A percentile compares a stretch with the other conserved stretches of the same genome.
phyloP scores from a whole-genome alignment of 2,888 invertebrate species.

The Phortica okadai region DNA sequence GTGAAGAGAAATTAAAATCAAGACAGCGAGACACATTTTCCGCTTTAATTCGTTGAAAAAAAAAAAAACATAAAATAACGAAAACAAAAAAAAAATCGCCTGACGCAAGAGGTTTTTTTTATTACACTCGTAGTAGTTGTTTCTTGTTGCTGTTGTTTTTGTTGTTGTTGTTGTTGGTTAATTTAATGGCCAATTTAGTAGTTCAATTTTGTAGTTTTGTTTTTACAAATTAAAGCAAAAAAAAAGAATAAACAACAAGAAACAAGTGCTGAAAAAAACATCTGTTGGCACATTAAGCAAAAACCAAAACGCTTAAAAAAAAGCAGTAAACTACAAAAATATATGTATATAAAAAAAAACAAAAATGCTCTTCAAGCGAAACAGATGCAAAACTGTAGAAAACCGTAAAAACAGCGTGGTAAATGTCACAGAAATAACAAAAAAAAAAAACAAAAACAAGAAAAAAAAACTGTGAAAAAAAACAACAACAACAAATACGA shows the following conservation, averaged over 20 bases:
- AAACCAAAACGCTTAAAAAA: background rate
- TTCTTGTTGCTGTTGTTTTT: no score
- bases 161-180: no score
- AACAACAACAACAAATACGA: slow-evolving; percentile 20
- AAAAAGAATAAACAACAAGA: background rate
- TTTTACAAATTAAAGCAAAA: no score
- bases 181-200: no score
- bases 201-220: no score
- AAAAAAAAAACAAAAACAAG: slow-evolving; percentile 37
- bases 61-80: no score
- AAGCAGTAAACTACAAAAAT: background rate
- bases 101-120: no score
- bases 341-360: background rate
- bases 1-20: no score
- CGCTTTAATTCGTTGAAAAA: no score
- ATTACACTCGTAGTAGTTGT: no score
- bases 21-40: no score
- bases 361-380: slow-evolving; percentile 42
- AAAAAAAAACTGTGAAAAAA: slow-evolving; percentile 41
- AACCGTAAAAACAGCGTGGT: slow-evolving; percentile 42
- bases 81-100: no score
- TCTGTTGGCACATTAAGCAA: background rate
- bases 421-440: slow-evolving; percentile 42
- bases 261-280: background rate
- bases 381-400: slow-evolving; percentile 51